phyloP scores from a whole-genome alignment of 2,888 invertebrate species.

The Phengaris alcon region DNA sequence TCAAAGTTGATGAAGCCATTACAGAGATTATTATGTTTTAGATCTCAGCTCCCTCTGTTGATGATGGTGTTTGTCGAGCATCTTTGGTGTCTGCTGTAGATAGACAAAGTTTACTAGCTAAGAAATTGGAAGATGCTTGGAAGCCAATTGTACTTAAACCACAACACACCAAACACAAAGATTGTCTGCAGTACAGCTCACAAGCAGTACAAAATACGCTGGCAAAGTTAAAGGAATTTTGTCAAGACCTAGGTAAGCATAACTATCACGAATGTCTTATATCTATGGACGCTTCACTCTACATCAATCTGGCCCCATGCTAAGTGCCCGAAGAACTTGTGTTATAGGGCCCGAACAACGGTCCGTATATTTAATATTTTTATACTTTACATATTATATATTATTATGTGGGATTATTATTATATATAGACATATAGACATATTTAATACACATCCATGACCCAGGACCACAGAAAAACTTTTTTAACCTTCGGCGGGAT shows the following conservation, averaged over 20 bases:
- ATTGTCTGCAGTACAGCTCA: background rate
- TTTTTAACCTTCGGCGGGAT: no score
- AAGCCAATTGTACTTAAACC: background rate
- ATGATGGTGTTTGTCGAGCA: constrained; percentile 56
- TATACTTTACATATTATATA: no score
- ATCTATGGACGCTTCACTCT: no score
- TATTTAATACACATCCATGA: no score
- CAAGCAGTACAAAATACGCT: background rate
- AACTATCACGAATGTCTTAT: background rate
- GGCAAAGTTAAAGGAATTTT: background rate
- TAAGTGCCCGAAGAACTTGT: no score
- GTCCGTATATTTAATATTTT: no score
- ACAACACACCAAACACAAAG: background rate
- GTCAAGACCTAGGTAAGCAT: background rate
- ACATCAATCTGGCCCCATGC: no score
- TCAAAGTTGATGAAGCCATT: background rate
- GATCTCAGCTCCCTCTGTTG: constrained; percentile 55
- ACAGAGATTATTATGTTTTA: constrained; percentile 35
- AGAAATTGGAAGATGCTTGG: background rate
- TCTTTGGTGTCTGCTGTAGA: constrained; percentile 52
- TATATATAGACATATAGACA: no score
- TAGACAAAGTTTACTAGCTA: background rate
- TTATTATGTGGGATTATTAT: no score
- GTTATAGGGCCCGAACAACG: no score
- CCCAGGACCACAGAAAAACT: no score